A percentile compares a stretch with the other conserved stretches of the same genome.
These are phyloP conservation scores for Chrysotoxum bicinctum DNA, from an alignment of 2,888 invertebrate species.

Conservation along the genomic window DNA sequence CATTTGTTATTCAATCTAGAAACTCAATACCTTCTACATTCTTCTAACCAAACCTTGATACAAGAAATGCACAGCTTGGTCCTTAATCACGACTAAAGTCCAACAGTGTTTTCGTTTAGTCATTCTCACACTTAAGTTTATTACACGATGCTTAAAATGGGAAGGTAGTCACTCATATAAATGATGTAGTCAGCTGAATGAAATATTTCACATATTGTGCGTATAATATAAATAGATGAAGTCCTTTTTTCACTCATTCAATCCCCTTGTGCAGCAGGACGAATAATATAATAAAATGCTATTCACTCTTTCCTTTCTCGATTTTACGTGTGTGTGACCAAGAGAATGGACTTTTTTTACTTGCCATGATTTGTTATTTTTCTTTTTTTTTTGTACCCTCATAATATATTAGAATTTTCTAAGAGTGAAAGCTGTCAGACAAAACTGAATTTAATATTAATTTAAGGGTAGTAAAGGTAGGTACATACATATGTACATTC, in stretches of 20 bases:
- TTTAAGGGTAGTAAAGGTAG: conserved; percentile 19
- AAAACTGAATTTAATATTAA: conserved; percentile 69
- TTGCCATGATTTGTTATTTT: conserved; percentile 10
- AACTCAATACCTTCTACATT: neutral
- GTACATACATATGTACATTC: neutral
- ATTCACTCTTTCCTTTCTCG: conserved; percentile 37
- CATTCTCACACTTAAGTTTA: conserved; percentile 32
- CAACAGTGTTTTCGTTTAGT: conserved; percentile 19
- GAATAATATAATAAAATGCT: conserved; percentile 46
- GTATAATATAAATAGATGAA: conserved; percentile 65
- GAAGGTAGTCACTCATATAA: conserved; percentile 18
- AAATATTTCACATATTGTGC: conserved; percentile 31
- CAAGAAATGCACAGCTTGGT: conserved; percentile 1
- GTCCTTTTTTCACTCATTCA: conserved; percentile 49
- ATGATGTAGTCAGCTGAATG: conserved; percentile 27
- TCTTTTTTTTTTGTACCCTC: neutral
- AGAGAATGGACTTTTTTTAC: conserved; percentile 29
- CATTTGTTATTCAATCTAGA: neutral
- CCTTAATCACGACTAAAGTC: neutral
- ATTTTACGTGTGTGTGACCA: conserved; percentile 38
- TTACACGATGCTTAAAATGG: conserved; percentile 19
- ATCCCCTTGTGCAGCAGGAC: conserved; percentile 11
- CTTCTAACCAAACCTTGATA: neutral
- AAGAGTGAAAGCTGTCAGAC: conserved; percentile 70
- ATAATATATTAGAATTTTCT: conserved; percentile 57